Percentiles rank a stretch among this genome's conserved stretches.
Conservation (phyloP, 2,888 invertebrate species). For the Abrostola triplasia region DNA sequence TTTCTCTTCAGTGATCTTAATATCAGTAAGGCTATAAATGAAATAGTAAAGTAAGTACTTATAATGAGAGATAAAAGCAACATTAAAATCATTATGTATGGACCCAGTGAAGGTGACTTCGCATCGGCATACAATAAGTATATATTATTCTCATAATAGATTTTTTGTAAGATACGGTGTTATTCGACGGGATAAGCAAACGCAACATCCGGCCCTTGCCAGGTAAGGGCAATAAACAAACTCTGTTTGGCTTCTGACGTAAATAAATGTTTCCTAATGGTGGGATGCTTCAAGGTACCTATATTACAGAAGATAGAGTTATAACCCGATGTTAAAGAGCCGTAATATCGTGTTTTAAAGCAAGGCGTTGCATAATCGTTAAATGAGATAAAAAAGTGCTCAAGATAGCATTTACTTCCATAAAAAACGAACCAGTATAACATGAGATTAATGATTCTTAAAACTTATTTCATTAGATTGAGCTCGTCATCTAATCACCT, state of each 20-base stretch:
- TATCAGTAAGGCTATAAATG: no score
- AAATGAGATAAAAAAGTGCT: no score
- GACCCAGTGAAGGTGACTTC: conserved; percentile 1
- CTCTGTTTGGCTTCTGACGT: conserved; percentile 40
- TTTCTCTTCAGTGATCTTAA: no score
- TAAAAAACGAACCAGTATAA: no score
- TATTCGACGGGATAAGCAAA: conserved; percentile 50
- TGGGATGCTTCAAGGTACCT: neutral
- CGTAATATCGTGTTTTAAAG: no score
- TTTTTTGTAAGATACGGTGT: conserved; percentile 5
- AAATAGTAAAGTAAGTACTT: no score
- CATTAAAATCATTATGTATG: no score
- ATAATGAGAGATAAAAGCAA: no score
- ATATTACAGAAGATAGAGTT: neutral
- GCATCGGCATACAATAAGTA: neutral
- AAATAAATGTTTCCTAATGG: conserved; percentile 28
- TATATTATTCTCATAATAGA: conserved; percentile 1
- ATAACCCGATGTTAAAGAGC: no score
- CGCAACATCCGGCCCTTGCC: conserved; percentile 66
- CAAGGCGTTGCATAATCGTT: no score
- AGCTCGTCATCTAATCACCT: neutral
- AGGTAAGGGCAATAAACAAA: conserved; percentile 68
- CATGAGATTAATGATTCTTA: no score
- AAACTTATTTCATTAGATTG: neutral
- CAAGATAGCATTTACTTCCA: no score